phyloP scores from a whole-genome alignment of 2,113 vertebrate species.

The Microcebus murinus region DNA sequence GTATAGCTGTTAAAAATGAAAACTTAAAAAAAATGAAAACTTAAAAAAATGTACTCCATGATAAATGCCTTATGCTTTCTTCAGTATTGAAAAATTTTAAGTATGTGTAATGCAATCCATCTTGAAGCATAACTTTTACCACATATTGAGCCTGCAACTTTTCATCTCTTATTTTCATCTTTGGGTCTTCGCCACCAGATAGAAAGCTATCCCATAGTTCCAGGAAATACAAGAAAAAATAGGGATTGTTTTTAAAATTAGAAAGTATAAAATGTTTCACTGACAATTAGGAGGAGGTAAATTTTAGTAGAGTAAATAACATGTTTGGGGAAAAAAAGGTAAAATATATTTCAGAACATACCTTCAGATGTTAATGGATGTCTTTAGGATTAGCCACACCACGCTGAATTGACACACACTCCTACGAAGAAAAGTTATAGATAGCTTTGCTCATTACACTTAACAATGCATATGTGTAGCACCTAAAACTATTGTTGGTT shows the following conservation, averaged over 20 bases:
- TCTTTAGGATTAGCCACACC: background rate
- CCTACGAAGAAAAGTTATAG: background rate
- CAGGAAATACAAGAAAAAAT: background rate
- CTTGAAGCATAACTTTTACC: background rate
- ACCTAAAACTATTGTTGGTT: background rate
- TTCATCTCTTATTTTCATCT: conserved; percentile 18
- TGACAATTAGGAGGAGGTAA: conserved; percentile 11
- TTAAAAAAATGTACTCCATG: background rate
- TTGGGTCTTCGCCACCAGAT: background rate
- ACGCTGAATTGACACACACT: background rate
- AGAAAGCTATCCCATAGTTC: background rate
- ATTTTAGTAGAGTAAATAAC: conserved; percentile 7
- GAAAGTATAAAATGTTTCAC: background rate
- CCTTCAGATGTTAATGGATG: background rate
- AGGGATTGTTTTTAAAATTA: conserved; percentile 35
- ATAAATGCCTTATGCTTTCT: background rate
- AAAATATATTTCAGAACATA: conserved; percentile 31
- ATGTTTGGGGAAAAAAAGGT: background rate
- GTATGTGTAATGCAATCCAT: background rate
- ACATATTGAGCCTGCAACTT: background rate
- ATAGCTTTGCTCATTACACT: background rate
- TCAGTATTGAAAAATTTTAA: background rate
- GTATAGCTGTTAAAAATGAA: background rate
- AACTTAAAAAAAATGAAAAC: background rate
- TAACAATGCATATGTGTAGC: background rate